These are phyloP conservation scores for Fistularia tabacaria DNA, from an alignment of 2,797 vertebrate genomes.

Conservation along the genomic window DNA sequence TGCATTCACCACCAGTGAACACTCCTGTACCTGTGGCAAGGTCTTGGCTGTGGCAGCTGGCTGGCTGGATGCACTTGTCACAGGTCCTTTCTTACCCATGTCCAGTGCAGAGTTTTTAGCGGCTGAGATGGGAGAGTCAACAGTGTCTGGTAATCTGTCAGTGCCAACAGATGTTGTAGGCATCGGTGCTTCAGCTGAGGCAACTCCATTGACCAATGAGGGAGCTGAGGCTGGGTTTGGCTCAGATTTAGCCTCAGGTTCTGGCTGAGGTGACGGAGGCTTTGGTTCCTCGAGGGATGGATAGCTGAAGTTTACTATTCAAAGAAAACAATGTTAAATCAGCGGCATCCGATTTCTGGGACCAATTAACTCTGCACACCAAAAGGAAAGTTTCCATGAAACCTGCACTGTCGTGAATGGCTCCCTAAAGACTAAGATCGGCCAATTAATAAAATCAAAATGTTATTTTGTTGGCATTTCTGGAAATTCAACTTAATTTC, in stretches of 20 bases:
- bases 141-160: constrained; percentile 55
- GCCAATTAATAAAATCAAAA: too few species aligned
- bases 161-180: constrained; percentile 43
- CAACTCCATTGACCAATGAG: constrained; percentile 63
- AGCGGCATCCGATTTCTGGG: too few species aligned
- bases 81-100: constrained; percentile 35
- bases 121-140: constrained; percentile 64
- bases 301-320: constrained; percentile 92
- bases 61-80: constrained; percentile 38
- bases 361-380: too few species aligned
- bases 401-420: too few species aligned
- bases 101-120: constrained; percentile 32
- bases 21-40: constrained; percentile 82
- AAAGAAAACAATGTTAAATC: constrained; percentile 1
- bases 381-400: too few species aligned
- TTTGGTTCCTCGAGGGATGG: constrained; percentile 91
- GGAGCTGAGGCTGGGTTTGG: constrained; percentile 50
- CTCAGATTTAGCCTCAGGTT: constrained; percentile 57
- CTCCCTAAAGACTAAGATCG: too few species aligned
- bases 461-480: too few species aligned
- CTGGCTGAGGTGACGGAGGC: constrained; percentile 65
- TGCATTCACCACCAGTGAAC: not conserved
- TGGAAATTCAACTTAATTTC: too few species aligned
- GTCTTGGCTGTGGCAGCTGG: constrained; percentile 66
- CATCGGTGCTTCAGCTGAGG: constrained; percentile 56